A percentile compares a stretch with the other conserved stretches of the same genome.
Evolutionary conservation across 2,797 vertebrate species (phyloP).

Genomic region (Synaphobranchus kaupii): DNA sequence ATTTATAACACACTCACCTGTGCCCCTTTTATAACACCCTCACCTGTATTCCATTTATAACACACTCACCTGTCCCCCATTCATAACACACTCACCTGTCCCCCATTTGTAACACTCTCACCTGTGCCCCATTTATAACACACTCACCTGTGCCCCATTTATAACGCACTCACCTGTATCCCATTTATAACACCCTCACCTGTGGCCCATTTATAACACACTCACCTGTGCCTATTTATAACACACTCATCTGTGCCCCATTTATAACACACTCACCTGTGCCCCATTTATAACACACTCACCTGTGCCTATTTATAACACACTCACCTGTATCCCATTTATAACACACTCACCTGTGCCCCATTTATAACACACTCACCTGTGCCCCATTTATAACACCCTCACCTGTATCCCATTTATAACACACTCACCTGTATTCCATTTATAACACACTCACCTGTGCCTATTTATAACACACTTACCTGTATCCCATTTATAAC

Average conservation of each 20-base stretch:
- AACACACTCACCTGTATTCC: slow-evolving; percentile 48
- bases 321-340: too few relatives aligned
- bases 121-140: not conserved
- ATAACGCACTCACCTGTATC: not conserved
- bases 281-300: not conserved
- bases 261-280: not conserved
- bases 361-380: too few relatives aligned
- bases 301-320: not conserved
- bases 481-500: not conserved
- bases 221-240: not conserved
- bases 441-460: not conserved
- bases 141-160: not conserved
- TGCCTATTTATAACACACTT: not conserved
- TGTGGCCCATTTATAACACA: not conserved
- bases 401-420: not conserved
- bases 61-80: not conserved
- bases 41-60: not conserved
- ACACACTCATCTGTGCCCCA: not conserved
- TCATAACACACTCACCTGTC: too few relatives aligned
- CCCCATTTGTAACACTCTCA: not conserved
- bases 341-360: not conserved
- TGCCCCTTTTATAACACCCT: slow-evolving; percentile 34
- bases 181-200: not conserved
- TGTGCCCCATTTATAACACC: not conserved
- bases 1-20: slow-evolving; percentile 44